phyloP scores from a whole-genome alignment of 2,113 vertebrate species.

The Daphoenositta chrysoptera region DNA sequence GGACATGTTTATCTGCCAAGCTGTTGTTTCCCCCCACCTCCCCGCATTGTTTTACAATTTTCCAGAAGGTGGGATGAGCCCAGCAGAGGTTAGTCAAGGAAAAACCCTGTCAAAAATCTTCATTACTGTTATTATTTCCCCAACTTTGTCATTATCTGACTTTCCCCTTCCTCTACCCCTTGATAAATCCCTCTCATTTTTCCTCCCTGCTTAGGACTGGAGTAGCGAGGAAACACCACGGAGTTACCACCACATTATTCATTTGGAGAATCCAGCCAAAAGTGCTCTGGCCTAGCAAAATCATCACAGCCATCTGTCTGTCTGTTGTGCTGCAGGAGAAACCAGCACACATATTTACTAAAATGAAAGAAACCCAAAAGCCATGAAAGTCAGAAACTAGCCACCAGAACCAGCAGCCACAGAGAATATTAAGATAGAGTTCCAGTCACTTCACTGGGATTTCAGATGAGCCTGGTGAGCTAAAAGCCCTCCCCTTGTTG shows the following conservation, averaged over 20 bases:
- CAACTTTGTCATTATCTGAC: not conserved
- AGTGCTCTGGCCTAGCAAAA: slow-evolving; percentile 19
- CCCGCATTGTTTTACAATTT: not conserved
- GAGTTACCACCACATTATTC: slow-evolving; percentile 8
- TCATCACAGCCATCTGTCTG: slow-evolving; percentile 10
- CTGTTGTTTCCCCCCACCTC: not conserved
- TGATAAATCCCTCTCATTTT: not conserved
- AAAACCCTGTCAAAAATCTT: not conserved
- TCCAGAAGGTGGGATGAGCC: not conserved
- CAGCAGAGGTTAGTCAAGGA: not conserved
- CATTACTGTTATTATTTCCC: not conserved
- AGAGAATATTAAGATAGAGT: not conserved
- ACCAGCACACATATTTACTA: not conserved
- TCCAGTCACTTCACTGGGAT: not conserved
- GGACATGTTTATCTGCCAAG: not conserved
- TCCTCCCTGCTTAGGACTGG: not conserved
- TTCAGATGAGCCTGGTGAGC: not conserved
- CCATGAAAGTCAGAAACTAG: not conserved
- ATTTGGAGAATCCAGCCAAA: not conserved
- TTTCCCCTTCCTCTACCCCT: not conserved
- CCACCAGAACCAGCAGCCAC: not conserved
- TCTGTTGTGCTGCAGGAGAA: not conserved
- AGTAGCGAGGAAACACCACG: not conserved
- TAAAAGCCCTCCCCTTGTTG: not conserved
- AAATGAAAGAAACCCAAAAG: not conserved